Conservation (phyloP, 1,140 invertebrate genomes). For the Drosophila littoralis region DNA sequence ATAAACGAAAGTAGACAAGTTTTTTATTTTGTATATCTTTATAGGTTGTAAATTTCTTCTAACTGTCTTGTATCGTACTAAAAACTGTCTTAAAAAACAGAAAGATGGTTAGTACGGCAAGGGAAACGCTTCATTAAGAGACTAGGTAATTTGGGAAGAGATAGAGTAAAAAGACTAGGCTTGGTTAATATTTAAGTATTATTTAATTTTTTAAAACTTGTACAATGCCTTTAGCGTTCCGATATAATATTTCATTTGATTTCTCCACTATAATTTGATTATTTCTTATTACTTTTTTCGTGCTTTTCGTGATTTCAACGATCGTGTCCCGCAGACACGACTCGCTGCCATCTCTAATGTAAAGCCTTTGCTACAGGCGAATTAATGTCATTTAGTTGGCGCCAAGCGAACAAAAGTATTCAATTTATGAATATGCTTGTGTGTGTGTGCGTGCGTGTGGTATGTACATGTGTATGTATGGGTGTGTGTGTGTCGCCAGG, state of each 20-base stretch:
- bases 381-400: constrained; percentile 69
- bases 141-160: too few species aligned
- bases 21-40: too few species aligned
- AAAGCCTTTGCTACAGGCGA: constrained; percentile 39
- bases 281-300: neutral
- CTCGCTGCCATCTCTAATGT: constrained; percentile 20
- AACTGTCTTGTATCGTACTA: too few species aligned
- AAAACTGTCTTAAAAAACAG: too few species aligned
- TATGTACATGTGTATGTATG: neutral
- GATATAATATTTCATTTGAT: neutral
- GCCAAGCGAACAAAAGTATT: constrained; percentile 65
- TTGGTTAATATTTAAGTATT: too few species aligned
- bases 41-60: too few species aligned
- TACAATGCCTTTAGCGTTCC: too few species aligned
- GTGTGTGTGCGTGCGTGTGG: neutral
- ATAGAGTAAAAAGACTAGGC: too few species aligned
- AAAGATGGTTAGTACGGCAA: too few species aligned
- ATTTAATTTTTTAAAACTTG: too few species aligned
- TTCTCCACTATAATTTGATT: neutral
- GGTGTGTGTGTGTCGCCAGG: constrained; percentile 45
- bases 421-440: constrained; percentile 58
- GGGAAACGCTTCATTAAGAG: too few species aligned
- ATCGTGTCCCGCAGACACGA: neutral
- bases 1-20: too few species aligned
- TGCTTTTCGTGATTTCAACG: neutral